Conservation (phyloP, 2,797 vertebrate species). For the Botia almorhae region DNA sequence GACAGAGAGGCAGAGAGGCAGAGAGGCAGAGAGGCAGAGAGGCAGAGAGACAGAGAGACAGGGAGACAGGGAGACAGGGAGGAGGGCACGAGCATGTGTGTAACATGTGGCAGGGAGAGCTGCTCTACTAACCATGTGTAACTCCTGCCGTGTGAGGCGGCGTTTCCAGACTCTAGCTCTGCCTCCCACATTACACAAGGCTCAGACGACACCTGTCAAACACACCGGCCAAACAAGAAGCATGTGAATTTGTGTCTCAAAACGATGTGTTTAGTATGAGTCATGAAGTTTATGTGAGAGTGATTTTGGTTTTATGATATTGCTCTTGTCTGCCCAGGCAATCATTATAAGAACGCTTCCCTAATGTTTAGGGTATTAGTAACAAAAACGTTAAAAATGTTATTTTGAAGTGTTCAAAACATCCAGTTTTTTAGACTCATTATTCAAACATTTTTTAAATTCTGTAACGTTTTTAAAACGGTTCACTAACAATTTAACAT, state of each 20-base stretch:
- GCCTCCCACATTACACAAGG: slow-evolving; percentile 34
- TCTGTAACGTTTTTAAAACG: no score
- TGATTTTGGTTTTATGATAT: slow-evolving; percentile 1
- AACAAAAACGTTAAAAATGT: no score
- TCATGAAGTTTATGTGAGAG: neutral
- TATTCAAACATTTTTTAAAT: no score
- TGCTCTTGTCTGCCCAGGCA: no score
- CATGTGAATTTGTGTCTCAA: neutral
- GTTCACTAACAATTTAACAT: no score
- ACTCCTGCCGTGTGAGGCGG: slow-evolving; percentile 34
- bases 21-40: no score
- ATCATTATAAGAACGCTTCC: no score
- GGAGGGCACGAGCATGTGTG: neutral
- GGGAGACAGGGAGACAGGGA: slow-evolving; percentile 14
- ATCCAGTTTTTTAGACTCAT: no score
- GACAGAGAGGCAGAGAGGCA: no score
- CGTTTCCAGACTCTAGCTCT: slow-evolving; percentile 37
- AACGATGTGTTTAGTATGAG: neutral
- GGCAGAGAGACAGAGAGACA: no score
- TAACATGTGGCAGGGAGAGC: slow-evolving; percentile 14
- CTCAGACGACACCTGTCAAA: slow-evolving; percentile 38
- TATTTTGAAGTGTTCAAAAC: no score
- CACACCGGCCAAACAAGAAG: slow-evolving; percentile 8
- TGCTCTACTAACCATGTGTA: slow-evolving; percentile 39
- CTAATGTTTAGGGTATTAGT: no score